Conservation (phyloP, 2,113 vertebrate species). For the Rafetus swinhoei region DNA sequence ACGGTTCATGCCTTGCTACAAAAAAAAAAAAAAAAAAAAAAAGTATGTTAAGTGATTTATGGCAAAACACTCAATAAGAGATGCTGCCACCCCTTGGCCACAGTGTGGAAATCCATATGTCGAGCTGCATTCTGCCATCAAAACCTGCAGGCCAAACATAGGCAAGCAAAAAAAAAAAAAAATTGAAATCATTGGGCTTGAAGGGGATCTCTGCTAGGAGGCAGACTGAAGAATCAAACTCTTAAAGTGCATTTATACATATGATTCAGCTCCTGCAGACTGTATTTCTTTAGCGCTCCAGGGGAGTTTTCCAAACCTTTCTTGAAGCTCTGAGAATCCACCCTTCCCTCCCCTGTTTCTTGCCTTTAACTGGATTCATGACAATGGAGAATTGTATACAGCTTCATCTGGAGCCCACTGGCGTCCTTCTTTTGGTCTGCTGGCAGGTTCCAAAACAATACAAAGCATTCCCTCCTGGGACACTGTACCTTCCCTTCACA, state of each 20-base stretch:
- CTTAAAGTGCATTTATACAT: background rate
- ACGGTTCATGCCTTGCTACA: background rate
- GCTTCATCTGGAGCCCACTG: background rate
- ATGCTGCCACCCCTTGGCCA: constrained; percentile 64
- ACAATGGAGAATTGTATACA: background rate
- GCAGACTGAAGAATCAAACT: background rate
- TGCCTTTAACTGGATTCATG: background rate
- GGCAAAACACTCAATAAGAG: background rate
- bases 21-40: too few relatives aligned
- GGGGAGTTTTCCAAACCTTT: background rate
- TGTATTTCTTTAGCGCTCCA: background rate
- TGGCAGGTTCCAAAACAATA: background rate
- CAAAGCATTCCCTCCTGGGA: background rate
- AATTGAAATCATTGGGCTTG: background rate
- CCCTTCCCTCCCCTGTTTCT: background rate
- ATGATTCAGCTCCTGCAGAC: background rate
- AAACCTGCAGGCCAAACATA: background rate
- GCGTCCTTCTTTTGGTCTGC: background rate
- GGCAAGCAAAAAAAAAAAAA: constrained; percentile 20
- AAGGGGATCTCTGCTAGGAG: background rate
- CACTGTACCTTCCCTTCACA: background rate
- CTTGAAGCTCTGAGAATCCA: background rate
- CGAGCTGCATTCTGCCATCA: accelerated
- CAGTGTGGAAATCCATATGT: background rate
- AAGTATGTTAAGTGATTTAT: accelerated